These are phyloP conservation scores for Pasiphila rectangulata DNA, from an alignment of 2,888 invertebrate genomes.

Conservation along the genomic window DNA sequence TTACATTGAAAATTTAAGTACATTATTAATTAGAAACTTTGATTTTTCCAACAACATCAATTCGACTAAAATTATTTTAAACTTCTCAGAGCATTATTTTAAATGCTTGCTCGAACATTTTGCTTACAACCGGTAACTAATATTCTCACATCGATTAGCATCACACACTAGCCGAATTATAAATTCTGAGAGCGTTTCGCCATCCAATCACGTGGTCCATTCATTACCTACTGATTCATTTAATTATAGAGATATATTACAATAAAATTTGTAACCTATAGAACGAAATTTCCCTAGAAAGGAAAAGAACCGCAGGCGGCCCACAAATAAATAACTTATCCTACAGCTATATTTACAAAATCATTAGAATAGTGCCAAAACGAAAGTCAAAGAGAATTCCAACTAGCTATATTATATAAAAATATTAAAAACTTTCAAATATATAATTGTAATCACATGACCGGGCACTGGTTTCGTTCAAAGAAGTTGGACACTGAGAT, in stretches of 20 bases:
- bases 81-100: slow-evolving; percentile 70
- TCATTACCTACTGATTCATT: slow-evolving; percentile 66
- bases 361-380: slow-evolving; percentile 71
- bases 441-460: slow-evolving; percentile 67
- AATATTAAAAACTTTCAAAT: slow-evolving; percentile 65
- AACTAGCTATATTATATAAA: slow-evolving; percentile 68
- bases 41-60: slow-evolving; percentile 78
- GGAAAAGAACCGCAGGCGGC: slow-evolving; percentile 44
- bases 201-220: slow-evolving; percentile 72
- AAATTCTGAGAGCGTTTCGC: slow-evolving; percentile 73
- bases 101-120: slow-evolving; percentile 78
- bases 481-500: slow-evolving; percentile 74
- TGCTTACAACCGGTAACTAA: slow-evolving; percentile 72
- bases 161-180: slow-evolving; percentile 68
- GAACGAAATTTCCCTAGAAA: slow-evolving; percentile 76
- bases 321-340: slow-evolving; percentile 74
- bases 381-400: slow-evolving; percentile 66
- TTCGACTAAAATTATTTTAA: slow-evolving; percentile 75
- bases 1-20: slow-evolving; percentile 80
- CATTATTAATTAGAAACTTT: slow-evolving; percentile 77
- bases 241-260: slow-evolving; percentile 70
- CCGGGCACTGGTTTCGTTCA: slow-evolving; percentile 77
- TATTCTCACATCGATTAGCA: slow-evolving; percentile 55
- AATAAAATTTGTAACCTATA: slow-evolving; percentile 80
- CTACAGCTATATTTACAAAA: slow-evolving; percentile 77